Evolutionary conservation across 2,888 invertebrate genomes (phyloP).

Genomic region (Callyntrura guangdongensis): DNA sequence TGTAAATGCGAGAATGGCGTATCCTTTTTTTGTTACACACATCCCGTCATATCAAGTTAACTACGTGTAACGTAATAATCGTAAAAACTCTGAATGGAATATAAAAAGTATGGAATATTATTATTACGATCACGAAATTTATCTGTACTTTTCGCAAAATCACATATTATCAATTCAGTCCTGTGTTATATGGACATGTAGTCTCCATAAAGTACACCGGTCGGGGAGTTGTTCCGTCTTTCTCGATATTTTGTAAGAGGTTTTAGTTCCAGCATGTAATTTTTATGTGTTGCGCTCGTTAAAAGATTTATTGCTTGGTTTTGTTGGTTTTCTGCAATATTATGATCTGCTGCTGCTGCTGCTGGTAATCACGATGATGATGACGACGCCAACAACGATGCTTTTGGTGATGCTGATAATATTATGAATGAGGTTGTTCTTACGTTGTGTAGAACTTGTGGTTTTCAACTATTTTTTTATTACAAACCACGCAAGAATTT

Average conservation of each 20-base stretch:
- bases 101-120: conserved; percentile 13
- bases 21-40: neutral
- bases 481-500: conserved; percentile 11
- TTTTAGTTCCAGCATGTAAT: conserved; percentile 48
- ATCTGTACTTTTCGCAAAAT: conserved; percentile 47
- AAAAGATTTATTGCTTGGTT: conserved; percentile 55
- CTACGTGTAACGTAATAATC: conserved; percentile 50
- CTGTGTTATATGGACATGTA: neutral
- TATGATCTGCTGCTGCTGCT: conserved; percentile 23
- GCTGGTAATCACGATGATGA: conserved; percentile 19
- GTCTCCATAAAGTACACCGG: neutral
- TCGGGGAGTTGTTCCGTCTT: neutral
- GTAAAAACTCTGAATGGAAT: neutral
- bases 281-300: conserved; percentile 51
- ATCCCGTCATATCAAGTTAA: conserved; percentile 36
- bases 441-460: neutral
- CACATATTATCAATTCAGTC: neutral
- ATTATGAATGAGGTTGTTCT: conserved; percentile 22
- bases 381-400: neutral
- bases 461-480: conserved; percentile 27
- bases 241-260: conserved; percentile 23
- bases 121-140: conserved; percentile 34
- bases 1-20: neutral
- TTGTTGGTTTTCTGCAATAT: conserved; percentile 48
- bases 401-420: conserved; percentile 11